These are phyloP conservation scores for Vanessa atalanta DNA, from an alignment of 1,140 invertebrate genomes.

Conservation along the genomic window DNA sequence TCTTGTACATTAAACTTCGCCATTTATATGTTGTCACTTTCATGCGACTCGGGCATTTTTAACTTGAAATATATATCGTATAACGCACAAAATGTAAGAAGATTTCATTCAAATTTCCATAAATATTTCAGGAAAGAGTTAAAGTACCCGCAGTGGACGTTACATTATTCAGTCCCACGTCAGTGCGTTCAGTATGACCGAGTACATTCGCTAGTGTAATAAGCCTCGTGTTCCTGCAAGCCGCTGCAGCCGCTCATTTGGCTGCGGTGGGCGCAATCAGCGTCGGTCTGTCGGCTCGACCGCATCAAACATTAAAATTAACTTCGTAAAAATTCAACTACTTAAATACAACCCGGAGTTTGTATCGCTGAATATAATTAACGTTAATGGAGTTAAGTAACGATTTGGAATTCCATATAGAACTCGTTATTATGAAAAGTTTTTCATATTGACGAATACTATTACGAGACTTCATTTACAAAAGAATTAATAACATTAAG, in stretches of 20 bases:
- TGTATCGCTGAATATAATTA: not conserved
- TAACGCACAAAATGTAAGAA: too few species aligned
- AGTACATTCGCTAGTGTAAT: conserved; percentile 3
- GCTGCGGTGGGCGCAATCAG: conserved; percentile 11
- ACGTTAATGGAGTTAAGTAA: not conserved
- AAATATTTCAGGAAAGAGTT: not conserved
- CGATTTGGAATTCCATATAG: too few species aligned
- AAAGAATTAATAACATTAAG: too few species aligned
- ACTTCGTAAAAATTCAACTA: conserved; percentile 1
- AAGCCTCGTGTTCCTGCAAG: not conserved
- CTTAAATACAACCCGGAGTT: not conserved
- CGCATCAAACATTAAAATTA: conserved; percentile 16
- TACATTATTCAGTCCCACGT: not conserved
- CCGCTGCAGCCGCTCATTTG: conserved; percentile 8
- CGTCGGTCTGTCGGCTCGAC: not conserved
- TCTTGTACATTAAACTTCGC: too few species aligned
- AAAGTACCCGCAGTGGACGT: not conserved
- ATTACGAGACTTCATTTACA: too few species aligned
- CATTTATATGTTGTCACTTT: too few species aligned
- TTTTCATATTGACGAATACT: too few species aligned
- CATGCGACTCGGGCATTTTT: too few species aligned
- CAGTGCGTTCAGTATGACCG: not conserved
- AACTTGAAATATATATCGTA: too few species aligned
- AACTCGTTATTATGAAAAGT: too few species aligned
- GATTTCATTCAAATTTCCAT: too few species aligned